Base-by-base conservation (phyloP, 2,888 invertebrate genomes). In the Diadegma fenestrale region DNA sequence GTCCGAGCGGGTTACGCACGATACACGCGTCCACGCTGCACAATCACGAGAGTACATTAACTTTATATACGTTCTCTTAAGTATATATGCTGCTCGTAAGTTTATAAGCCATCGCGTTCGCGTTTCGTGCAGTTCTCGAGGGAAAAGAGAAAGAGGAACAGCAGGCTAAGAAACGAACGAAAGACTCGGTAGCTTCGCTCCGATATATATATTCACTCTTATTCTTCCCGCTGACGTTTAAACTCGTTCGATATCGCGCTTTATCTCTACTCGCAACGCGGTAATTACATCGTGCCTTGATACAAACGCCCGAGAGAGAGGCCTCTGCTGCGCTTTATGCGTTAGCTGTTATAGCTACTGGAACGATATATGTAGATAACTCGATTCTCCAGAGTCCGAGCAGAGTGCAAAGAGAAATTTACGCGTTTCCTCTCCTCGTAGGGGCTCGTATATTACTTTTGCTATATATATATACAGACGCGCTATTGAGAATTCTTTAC, bases 231-330 rank as follows among this genome's bases (percentile, higher is more conserved):
- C 82, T 80, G 84, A 82, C 85, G 82, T 84, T 84, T 84, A 87
- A 88, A 88, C 87, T 82, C 85, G 87, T 85, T 88, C 82, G 86
- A 84, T 87, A 88, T 88, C 88, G 82, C 77, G 87, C 82, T 81
- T 88, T 88, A 88, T 88, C 88, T 88, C 76, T 80, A 80, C 82
- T 87, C 72, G 85, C 83, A 85, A 86, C 83, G 85, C 80, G 73
- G 87, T 88, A 88, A 88, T 88, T 88, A 88, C 87, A 86, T 80
- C 84, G 82, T 68, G 72, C 58, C 73, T 81, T 71, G 85, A 85
- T 87, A 85, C 84, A 81, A 87, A 82, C 80, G 78, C 80, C 78
- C 63, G 80, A 64, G 80, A 58, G 76, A 75, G 72, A 79, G 82
- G 84, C 73, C 66, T 66, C 72, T 33, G 66, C 58, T 73, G 64